A percentile compares a stretch with the other conserved stretches of the same genome.
These are phyloP conservation scores for Thera obeliscata DNA, from an alignment of 2,888 invertebrate species.

Conservation along the genomic window DNA sequence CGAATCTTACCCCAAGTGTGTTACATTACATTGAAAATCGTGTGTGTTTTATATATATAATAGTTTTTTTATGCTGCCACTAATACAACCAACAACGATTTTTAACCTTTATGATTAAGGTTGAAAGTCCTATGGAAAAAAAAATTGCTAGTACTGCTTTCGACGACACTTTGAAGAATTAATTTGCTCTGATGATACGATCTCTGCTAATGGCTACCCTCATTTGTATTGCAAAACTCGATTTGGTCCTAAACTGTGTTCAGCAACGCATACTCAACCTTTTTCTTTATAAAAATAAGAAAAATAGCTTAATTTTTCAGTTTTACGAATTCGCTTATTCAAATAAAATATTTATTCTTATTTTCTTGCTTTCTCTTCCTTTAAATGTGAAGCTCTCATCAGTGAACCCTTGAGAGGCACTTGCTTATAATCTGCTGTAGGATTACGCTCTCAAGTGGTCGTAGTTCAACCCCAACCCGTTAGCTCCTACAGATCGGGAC, in stretches of 20 bases:
- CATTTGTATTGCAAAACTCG: conserved; percentile 4
- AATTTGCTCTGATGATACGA: conserved; percentile 16
- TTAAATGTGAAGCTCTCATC: not conserved
- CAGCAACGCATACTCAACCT: not conserved
- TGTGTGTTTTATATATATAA: not conserved
- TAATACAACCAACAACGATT: not conserved
- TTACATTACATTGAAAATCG: not conserved
- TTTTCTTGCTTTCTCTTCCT: not conserved
- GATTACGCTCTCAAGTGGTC: conserved; percentile 10
- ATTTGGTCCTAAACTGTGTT: not conserved
- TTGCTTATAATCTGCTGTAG: conserved; percentile 12
- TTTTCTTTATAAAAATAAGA: not conserved
- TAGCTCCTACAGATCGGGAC: not conserved
- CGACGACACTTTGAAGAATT: conserved; percentile 14
- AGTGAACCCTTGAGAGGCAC: not conserved
- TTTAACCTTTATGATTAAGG: not conserved
- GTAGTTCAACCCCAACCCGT: not conserved
- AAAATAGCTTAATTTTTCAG: not conserved
- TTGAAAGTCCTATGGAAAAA: not conserved
- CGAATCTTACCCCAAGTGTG: not conserved
- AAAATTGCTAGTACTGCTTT: conserved; percentile 4
- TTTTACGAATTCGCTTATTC: not conserved
- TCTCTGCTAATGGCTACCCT: conserved; percentile 14
- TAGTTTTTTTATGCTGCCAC: not conserved
- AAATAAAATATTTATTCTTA: too few species aligned